Evolutionary conservation across 2,888 invertebrate species (phyloP).

Genomic region (Gasteruption jaculator): DNA sequence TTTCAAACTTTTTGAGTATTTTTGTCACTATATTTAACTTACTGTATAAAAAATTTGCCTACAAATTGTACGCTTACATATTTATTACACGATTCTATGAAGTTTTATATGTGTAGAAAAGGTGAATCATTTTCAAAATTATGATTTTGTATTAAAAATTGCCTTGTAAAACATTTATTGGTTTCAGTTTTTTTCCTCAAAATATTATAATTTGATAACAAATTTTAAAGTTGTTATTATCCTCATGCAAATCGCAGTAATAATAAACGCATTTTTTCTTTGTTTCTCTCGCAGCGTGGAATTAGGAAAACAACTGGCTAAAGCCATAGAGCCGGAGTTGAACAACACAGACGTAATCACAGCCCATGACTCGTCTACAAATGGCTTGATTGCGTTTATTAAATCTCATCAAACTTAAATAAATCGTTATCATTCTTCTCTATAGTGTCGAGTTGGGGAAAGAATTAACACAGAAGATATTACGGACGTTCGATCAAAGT

Average conservation of each 20-base stretch:
- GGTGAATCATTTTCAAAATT: no score
- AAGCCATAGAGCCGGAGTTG: slow-evolving; percentile 95
- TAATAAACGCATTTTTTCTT: background rate
- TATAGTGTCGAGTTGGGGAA: slow-evolving; percentile 98
- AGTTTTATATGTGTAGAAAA: no score
- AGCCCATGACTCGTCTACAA: slow-evolving; percentile 92
- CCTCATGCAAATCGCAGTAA: no score
- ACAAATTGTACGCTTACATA: no score
- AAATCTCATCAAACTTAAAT: slow-evolving; percentile 58
- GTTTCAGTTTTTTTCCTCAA: background rate
- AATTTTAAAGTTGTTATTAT: no score
- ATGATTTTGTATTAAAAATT: background rate
- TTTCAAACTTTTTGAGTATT: no score
- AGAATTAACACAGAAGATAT: slow-evolving; percentile 86
- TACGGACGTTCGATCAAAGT: slow-evolving; percentile 73
- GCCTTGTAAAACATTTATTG: slow-evolving; percentile 1
- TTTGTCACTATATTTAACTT: no score
- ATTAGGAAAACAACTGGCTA: slow-evolving; percentile 96
- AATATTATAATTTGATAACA: no score
- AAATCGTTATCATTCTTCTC: slow-evolving; percentile 85
- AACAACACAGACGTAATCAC: slow-evolving; percentile 62
- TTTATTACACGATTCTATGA: no score
- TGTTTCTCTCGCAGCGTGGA: slow-evolving; percentile 90
- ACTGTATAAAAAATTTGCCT: no score
- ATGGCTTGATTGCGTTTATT: slow-evolving; percentile 95